Evolutionary conservation across 2,797 vertebrate species (phyloP).

Genomic region (Gymnocypris eckloni): DNA sequence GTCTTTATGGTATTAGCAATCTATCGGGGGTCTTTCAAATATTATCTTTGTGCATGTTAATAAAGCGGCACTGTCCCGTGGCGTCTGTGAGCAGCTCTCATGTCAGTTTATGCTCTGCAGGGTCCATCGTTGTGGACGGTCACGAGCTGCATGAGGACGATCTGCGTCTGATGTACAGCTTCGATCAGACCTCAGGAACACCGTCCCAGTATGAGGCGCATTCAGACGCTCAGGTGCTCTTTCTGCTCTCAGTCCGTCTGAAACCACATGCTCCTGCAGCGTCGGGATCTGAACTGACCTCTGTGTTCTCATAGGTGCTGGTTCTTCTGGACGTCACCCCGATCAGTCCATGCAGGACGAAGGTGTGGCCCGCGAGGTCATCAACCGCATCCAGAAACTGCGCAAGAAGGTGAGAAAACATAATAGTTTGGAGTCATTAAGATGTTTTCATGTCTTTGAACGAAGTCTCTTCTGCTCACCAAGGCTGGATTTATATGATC

Average conservation of each 20-base stretch:
- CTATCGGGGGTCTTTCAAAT: too few relatives aligned
- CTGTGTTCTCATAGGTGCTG: constrained; percentile 80
- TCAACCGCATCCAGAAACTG: constrained; percentile 98
- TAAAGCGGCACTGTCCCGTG: too few relatives aligned
- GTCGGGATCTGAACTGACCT: neutral
- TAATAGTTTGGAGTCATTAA: neutral
- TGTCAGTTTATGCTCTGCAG: constrained; percentile 68
- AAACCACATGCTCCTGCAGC: accelerated
- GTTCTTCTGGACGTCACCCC: constrained; percentile 90
- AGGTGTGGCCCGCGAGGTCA: constrained; percentile 95
- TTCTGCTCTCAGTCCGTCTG: neutral
- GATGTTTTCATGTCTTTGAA: neutral
- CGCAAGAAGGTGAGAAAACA: constrained; percentile 92
- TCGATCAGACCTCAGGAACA: constrained; percentile 82
- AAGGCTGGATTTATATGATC: neutral
- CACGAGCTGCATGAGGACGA: constrained; percentile 91
- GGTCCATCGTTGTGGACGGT: constrained; percentile 87
- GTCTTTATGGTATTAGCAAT: too few relatives aligned
- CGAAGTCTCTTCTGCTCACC: neutral
- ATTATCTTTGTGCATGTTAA: too few relatives aligned
- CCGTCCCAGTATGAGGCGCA: constrained; percentile 91
- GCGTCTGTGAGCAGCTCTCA: neutral
- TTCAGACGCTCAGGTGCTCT: constrained; percentile 90
- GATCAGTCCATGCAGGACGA: constrained; percentile 97
- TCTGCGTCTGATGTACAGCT: constrained; percentile 91